Conservation (phyloP, 2,888 invertebrate genomes). For the Brachynemurus nebulosus region DNA sequence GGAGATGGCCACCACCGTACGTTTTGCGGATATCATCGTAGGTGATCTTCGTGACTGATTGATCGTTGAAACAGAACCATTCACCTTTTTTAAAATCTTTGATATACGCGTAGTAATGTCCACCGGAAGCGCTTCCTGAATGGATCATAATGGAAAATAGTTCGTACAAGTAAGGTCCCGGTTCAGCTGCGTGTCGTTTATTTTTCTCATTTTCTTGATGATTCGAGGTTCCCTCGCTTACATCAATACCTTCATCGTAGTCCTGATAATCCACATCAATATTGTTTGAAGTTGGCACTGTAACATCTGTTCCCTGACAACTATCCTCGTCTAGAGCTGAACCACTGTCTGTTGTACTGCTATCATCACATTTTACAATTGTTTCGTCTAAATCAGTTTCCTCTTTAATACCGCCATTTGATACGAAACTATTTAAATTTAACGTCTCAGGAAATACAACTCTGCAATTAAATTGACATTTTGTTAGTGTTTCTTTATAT, state of each 20-base stretch:
- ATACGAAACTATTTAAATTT: conserved; percentile 41
- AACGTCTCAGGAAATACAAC: conserved; percentile 69
- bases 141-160: conserved; percentile 87
- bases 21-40: conserved; percentile 69
- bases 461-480: conserved; percentile 33
- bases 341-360: conserved; percentile 53
- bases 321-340: conserved; percentile 53
- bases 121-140: conserved; percentile 78
- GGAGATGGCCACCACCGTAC: conserved; percentile 57
- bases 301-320: conserved; percentile 32
- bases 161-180: conserved; percentile 67
- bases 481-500: conserved; percentile 3
- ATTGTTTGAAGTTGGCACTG: conserved; percentile 25
- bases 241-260: conserved; percentile 40
- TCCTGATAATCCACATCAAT: conserved; percentile 17
- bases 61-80: conserved; percentile 86
- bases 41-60: conserved; percentile 62
- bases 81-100: conserved; percentile 60
- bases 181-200: conserved; percentile 27
- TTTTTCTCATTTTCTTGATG: conserved; percentile 39
- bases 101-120: conserved; percentile 85
- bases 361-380: conserved; percentile 44
- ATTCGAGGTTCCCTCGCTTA: conserved; percentile 36
- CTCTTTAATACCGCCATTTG: conserved; percentile 27
- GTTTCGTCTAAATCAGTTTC: conserved; percentile 33